These are phyloP conservation scores for Acanthoscelides obtectus DNA, from an alignment of 2,888 invertebrate genomes.

Conservation along the genomic window DNA sequence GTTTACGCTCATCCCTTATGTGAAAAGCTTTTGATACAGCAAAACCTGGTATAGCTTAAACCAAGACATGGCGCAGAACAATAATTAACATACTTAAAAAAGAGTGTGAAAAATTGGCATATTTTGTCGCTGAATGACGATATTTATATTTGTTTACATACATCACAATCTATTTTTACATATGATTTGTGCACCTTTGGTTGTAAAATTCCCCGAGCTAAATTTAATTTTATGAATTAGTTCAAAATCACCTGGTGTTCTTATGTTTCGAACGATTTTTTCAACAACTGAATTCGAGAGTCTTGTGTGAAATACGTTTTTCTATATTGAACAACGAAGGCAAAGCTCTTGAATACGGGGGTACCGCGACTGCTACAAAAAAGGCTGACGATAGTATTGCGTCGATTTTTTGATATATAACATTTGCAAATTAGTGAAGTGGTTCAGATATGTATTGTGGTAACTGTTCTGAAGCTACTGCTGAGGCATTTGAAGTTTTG, in stretches of 20 bases:
- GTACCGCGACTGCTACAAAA: no score
- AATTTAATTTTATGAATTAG: constrained; percentile 12
- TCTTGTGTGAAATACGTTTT: background rate
- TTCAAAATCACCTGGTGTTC: constrained; percentile 4
- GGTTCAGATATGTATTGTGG: constrained; percentile 36
- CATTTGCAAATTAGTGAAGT: no score
- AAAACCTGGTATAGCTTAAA: no score
- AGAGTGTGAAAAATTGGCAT: background rate
- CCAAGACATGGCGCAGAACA: no score
- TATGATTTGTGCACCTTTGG: constrained; percentile 24
- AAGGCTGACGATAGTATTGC: no score
- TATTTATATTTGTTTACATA: constrained; percentile 15
- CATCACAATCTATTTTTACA: constrained; percentile 21
- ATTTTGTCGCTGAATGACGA: no score
- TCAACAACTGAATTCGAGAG: background rate
- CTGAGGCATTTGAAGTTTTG: constrained; percentile 35
- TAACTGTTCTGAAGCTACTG: constrained; percentile 36
- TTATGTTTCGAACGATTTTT: background rate
- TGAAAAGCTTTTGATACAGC: background rate
- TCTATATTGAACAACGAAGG: no score
- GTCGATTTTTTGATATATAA: no score
- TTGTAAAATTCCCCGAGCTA: constrained; percentile 20
- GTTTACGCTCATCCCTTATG: background rate
- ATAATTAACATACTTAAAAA: background rate
- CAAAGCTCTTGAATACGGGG: no score